Evolutionary conservation across 2,888 invertebrate genomes (phyloP).

Genomic region (Elysia crispata): DNA sequence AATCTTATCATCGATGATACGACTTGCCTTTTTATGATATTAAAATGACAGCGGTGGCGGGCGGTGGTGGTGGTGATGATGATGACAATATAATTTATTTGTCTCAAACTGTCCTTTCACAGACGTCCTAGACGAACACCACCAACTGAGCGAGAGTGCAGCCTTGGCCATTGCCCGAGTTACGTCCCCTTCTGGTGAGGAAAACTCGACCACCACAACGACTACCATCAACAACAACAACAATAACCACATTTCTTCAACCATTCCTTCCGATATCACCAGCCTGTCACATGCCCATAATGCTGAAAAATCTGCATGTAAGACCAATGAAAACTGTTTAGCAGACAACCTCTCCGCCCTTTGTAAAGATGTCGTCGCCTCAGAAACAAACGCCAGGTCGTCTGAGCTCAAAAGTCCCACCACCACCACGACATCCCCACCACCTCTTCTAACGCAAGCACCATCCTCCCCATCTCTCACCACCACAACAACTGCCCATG

Average conservation of each 20-base stretch:
- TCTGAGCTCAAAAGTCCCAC: too few relatives aligned
- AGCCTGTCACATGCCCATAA: too few relatives aligned
- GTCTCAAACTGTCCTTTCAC: neutral
- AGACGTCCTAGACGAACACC: slow-evolving; percentile 44
- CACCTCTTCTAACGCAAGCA: neutral
- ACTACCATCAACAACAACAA: neutral
- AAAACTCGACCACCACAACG: neutral
- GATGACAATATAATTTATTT: neutral
- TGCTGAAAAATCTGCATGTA: too few relatives aligned
- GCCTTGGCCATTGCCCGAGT: slow-evolving; percentile 41
- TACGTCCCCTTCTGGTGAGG: slow-evolving; percentile 37
- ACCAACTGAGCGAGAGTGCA: slow-evolving; percentile 42
- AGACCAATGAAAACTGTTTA: too few relatives aligned
- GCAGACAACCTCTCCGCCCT: too few relatives aligned
- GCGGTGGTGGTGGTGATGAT: too few relatives aligned
- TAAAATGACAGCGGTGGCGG: too few relatives aligned
- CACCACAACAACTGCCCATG: neutral
- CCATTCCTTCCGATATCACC: too few relatives aligned
- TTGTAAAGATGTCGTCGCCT: too few relatives aligned
- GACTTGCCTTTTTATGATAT: too few relatives aligned
- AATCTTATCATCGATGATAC: too few relatives aligned
- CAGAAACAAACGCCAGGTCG: too few relatives aligned
- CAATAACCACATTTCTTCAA: neutral
- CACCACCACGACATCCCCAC: neutral
- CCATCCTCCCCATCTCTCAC: neutral